Evolutionary conservation across 1,140 invertebrate genomes (phyloP).

Genomic region (Paramacrobiotus metropolitanus): DNA sequence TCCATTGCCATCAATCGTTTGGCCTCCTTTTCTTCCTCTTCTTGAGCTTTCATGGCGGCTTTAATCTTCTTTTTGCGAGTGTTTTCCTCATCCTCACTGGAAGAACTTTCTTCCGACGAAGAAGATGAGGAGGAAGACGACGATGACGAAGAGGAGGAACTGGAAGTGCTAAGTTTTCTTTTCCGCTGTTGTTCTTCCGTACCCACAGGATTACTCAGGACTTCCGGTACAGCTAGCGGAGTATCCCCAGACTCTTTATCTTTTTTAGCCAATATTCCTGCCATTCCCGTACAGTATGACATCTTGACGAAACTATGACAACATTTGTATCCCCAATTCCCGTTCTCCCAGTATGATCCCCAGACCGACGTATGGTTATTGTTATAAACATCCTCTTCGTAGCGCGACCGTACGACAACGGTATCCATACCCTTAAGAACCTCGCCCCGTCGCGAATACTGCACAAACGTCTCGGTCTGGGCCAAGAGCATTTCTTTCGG

Average conservation of each 20-base stretch:
- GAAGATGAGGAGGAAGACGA: neutral
- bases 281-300: slow-evolving; percentile 45
- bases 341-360: slow-evolving; percentile 80
- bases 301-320: slow-evolving; percentile 79
- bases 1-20: slow-evolving; percentile 43
- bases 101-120: slow-evolving; percentile 13
- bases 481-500: slow-evolving; percentile 62
- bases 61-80: slow-evolving; percentile 11
- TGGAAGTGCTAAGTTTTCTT: neutral
- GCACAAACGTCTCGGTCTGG: slow-evolving; percentile 83
- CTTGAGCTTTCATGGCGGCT: slow-evolving; percentile 40
- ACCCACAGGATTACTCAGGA: too few species aligned
- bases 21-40: slow-evolving; percentile 28
- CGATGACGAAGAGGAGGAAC: neutral
- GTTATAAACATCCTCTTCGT: slow-evolving; percentile 76
- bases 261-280: slow-evolving; percentile 26
- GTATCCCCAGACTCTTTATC: neutral
- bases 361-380: slow-evolving; percentile 84
- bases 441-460: slow-evolving; percentile 81
- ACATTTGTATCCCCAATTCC: slow-evolving; percentile 84
- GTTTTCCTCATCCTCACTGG: slow-evolving; percentile 20
- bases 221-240: neutral
- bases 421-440: slow-evolving; percentile 63
- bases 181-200: neutral
- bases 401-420: slow-evolving; percentile 55